Evolutionary conservation across 37 sponge, comb jelly and placozoan species (phyloP).

Genomic region (Agelas oroides): DNA sequence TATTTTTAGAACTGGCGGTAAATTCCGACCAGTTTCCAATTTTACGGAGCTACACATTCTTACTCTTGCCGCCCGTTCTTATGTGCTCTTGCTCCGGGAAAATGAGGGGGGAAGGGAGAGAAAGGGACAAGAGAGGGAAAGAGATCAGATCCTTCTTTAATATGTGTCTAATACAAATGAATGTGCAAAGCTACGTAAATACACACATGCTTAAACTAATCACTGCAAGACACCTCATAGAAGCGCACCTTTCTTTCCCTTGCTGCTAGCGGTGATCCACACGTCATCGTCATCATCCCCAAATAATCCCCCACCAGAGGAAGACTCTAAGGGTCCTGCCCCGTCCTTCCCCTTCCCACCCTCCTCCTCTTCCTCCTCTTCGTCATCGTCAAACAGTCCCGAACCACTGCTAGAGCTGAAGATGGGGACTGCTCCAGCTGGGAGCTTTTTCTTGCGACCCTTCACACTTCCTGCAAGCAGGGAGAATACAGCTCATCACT

Average conservation of each 20-base stretch:
- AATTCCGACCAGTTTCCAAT: no score
- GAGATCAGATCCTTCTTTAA: no score
- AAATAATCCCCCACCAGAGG: conserved; percentile 36
- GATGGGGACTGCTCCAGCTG: conserved; percentile 78
- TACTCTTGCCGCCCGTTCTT: no score
- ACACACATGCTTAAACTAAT: no score
- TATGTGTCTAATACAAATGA: no score
- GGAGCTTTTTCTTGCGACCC: conserved; percentile 55
- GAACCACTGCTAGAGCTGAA: conserved; percentile 57
- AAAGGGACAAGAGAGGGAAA: background rate
- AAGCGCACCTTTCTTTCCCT: background rate
- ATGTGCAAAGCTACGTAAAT: no score
- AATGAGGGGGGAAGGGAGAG: conserved; percentile 9
- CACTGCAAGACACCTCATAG: no score
- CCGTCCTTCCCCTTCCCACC: conserved; percentile 3
- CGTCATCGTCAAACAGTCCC: conserved; percentile 74
- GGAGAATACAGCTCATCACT: background rate
- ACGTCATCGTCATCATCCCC: conserved; percentile 45
- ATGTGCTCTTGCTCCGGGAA: no score
- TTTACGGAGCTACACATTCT: no score
- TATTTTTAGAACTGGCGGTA: no score
- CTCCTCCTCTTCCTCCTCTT: conserved; percentile 55
- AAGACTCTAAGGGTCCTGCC: no score
- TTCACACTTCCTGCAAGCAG: background rate
- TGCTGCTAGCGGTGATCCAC: conserved; percentile 18